Evolutionary conservation across 2,113 vertebrate species (phyloP).

Genomic region (Erythrolamprus reginae): DNA sequence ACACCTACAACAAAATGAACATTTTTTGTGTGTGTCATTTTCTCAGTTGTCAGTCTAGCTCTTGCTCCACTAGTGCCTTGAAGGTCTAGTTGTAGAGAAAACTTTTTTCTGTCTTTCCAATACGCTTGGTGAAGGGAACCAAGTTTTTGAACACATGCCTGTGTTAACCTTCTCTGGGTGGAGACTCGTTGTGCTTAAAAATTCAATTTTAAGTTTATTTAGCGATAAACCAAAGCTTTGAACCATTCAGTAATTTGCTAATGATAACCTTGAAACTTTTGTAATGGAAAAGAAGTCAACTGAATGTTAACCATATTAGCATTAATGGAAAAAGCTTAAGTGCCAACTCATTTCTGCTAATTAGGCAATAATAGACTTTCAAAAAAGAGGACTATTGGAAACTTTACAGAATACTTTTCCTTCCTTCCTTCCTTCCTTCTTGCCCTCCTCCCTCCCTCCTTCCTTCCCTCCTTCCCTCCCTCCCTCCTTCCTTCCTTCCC

Average conservation of each 20-base stretch:
- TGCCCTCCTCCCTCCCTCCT: no score
- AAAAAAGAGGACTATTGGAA: conserved; percentile 1
- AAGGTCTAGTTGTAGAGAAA: neutral
- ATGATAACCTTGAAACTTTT: conserved; percentile 16
- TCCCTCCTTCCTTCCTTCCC: neutral
- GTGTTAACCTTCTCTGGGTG: neutral
- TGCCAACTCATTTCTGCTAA: conserved; percentile 14
- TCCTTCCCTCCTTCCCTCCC: neutral
- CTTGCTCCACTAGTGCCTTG: neutral
- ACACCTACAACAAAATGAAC: neutral
- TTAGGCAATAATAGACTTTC: neutral
- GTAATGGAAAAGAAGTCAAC: conserved; percentile 12
- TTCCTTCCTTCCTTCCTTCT: neutral
- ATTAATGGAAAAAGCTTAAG: conserved; percentile 11
- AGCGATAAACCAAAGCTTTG: neutral
- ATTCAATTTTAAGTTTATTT: conserved; percentile 9
- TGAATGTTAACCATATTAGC: conserved; percentile 1
- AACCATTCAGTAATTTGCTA: neutral
- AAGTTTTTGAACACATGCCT: neutral
- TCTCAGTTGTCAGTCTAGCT: neutral
- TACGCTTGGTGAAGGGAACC: neutral
- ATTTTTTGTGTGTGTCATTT: neutral
- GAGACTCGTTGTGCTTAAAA: neutral
- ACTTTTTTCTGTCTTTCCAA: neutral
- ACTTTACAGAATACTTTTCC: neutral